Percentiles rank a stretch among this genome's conserved stretches.
Conservation (phyloP, 2,113 vertebrate genomes). For the Cettia cetti region DNA sequence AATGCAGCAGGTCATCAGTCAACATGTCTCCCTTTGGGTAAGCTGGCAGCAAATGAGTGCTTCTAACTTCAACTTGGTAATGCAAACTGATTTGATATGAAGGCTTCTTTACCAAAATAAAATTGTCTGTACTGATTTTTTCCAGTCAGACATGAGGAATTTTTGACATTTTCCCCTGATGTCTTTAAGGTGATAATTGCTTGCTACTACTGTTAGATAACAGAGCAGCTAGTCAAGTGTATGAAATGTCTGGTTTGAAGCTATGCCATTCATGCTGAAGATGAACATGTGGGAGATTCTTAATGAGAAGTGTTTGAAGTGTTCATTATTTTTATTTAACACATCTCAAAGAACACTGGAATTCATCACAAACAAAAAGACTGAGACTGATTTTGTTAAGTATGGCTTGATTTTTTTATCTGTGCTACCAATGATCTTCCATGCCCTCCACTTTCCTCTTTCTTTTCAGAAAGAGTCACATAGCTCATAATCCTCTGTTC, state of each 20-base stretch:
- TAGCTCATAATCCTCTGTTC: background rate
- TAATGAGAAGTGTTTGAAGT: background rate
- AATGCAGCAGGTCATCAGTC: background rate
- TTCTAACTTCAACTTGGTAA: background rate
- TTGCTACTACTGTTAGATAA: background rate
- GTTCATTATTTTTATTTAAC: background rate
- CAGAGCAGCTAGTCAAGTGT: background rate
- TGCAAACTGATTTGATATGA: background rate
- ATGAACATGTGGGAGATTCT: background rate
- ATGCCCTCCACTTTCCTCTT: background rate
- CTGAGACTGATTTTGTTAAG: background rate
- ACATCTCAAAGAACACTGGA: background rate
- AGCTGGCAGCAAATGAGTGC: background rate
- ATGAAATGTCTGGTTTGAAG: background rate
- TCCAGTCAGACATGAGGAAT: background rate
- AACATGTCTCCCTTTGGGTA: background rate
- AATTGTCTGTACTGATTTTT: background rate
- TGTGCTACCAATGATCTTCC: background rate
- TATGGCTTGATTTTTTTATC: background rate
- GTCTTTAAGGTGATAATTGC: background rate
- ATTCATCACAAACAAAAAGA: background rate
- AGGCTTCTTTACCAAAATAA: background rate
- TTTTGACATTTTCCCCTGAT: background rate
- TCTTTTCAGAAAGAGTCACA: background rate
- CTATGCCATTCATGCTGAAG: background rate